Evolutionary conservation across 2,113 vertebrate genomes (phyloP), one percentile per base, ranked within the genome.

Genomic region (Fukomys damarensis): DNA sequence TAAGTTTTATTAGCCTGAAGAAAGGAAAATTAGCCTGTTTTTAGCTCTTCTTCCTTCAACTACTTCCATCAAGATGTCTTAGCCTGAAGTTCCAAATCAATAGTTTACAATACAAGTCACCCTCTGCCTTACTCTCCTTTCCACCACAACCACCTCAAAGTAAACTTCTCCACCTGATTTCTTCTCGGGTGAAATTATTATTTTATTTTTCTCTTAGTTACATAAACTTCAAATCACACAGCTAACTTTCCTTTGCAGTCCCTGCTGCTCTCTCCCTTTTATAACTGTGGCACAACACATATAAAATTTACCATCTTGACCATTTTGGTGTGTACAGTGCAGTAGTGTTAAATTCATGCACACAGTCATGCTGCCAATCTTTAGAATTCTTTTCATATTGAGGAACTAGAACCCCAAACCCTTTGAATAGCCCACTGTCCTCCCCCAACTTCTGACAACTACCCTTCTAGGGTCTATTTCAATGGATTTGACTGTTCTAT

Each of bases 51-150:
- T 70, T 12, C 30, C 66, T 66, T 46, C 9, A 92, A 59, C 5
- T 49, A 13, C 22, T 19, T 76, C 30, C 56, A n/a, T 54, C 24
- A 90, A 58, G 11, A 76, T 54, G 32, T 52, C 7, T 30, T 59
- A 43, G 59, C 49, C 28, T 61, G 58, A 82, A 54, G 4, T 24
- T 61, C 80, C 74, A 70, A 38, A 54, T 46, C 87, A 86, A 83
- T 7, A 83, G 63, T 83, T 84, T 95, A 77, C 91, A 91, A 65
- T 84, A 19, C 38, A 93, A 63, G 30, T 83, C 49, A 56, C 19
- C 38, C 24, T 56, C 68, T 19, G 32, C 14, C 19, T 83, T 4
- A 46, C 32, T 32, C 8, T 56, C 11, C 61, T 63, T 83, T 54
- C 59, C 32, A 54, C 28, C 24, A 30, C 43, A 77, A 28, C 13